Evolutionary conservation across 2,797 vertebrate genomes (phyloP), one percentile per base, ranked within the genome.

Genomic region (Ctenochaetus hawaiiensis): DNA sequence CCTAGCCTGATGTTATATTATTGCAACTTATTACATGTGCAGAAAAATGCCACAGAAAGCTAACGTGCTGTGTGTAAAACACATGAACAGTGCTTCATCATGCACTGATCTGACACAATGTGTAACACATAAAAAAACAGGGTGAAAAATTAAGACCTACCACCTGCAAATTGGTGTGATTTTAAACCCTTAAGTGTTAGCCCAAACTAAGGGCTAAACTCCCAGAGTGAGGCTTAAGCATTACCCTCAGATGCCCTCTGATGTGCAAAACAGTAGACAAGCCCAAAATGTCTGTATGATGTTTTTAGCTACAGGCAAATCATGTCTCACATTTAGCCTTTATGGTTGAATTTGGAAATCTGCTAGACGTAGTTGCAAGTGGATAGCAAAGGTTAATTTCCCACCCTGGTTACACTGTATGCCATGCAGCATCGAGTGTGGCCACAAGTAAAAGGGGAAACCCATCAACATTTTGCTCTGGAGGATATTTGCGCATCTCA

Each of bases 101-200:
- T 47, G 62, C 65, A 70, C 67, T 52, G 52, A 63, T 64, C 72
- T 41, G 53, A 67, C 39, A 77, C 49, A n/a, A 41, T 26, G 43
- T 75, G 72, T 6, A 62, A 66, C 51, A 81, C 37, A 43, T 41
- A 12, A 12, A 26, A 54, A 64, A 62, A 71, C 80, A 81, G 82
- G 84, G 78, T 73, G 81, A 52, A 68, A 83, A 85, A 81, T 80
- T 70, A 61, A 71, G 17, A 73, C 57, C 66, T 62, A 30, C 56
- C 76, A 78, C 68, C 66, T 83, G 76, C 58, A 39, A 53, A 61
- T 23, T 4, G 2, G 22, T 6, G 26, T 10, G 6, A 48, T 22
- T 53, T 52, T 45, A 5, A 23, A 12, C 5, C 6, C n/a, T 41
- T 3, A 49, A 44, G 18, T 41, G 1, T 11, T 9, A 0, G 11